phyloP scores from a whole-genome alignment of 92 coral and sea anemone genomes.

The Metridium senile region DNA sequence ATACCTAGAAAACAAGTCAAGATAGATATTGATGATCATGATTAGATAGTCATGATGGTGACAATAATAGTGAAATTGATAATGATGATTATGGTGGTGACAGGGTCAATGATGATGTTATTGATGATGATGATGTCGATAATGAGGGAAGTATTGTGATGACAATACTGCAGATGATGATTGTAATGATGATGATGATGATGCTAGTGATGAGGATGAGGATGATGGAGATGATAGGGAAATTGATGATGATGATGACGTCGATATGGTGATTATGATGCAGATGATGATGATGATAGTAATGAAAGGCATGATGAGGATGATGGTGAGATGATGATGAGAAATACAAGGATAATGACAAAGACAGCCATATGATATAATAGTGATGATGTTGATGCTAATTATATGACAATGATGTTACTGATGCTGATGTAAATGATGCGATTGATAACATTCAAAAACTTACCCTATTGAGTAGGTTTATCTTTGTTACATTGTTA shows the following conservation, averaged over 20 bases:
- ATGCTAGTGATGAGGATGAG: no score
- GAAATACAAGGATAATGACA: no score
- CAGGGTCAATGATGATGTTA: not conserved
- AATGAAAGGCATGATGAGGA: no score
- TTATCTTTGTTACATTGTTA: constrained; percentile 93
- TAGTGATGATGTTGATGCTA: not conserved
- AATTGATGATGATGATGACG: no score
- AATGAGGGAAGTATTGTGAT: not conserved
- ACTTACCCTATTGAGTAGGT: constrained; percentile 93
- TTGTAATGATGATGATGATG: no score
- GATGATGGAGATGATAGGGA: no score
- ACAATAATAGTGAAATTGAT: not conserved
- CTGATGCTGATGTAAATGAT: not conserved
- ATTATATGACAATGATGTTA: not conserved
- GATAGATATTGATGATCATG: not conserved
- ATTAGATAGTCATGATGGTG: not conserved
- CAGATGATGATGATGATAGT: no score
- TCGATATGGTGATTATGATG: no score
- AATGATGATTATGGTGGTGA: not conserved
- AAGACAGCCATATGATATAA: no score
- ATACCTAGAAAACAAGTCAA: constrained; percentile 53
- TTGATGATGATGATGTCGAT: not conserved
- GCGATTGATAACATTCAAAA: not conserved
- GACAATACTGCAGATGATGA: no score
- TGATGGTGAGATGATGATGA: no score